Evolutionary conservation across 2,113 vertebrate species (phyloP).

Genomic region (Ctenodactylus gundi): DNA sequence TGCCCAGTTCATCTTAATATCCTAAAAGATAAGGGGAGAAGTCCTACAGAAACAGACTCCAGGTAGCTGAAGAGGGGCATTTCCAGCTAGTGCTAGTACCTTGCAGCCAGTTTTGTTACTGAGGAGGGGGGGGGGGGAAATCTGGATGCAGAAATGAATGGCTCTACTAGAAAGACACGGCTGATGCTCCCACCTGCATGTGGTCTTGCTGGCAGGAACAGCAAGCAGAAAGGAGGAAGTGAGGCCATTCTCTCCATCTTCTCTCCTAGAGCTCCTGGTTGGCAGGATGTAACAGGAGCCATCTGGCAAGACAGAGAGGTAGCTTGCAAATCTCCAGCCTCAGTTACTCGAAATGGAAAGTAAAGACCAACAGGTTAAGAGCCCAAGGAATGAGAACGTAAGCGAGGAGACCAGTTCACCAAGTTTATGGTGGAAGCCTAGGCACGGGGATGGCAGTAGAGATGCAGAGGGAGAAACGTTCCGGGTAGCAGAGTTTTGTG

Average conservation of each 20-base stretch:
- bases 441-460: background rate
- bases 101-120: background rate
- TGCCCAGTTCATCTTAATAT: background rate
- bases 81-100: background rate
- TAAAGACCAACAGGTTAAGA: background rate
- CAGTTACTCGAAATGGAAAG: background rate
- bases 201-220: background rate
- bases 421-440: background rate
- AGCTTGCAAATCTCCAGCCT: background rate
- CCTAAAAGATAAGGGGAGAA: background rate
- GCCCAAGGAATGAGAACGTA: background rate
- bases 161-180: too few relatives aligned
- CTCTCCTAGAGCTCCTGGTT: background rate
- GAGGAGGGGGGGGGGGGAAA: background rate
- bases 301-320: background rate
- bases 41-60: background rate
- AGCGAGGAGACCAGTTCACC: background rate
- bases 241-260: background rate
- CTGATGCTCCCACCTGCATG: background rate
- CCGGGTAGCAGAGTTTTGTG: background rate
- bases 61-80: background rate
- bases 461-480: background rate
- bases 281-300: background rate
- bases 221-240: background rate
- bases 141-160: background rate